Base-by-base conservation (phyloP, 2,888 invertebrate species). In the Rhaphigaster nebulosa region DNA sequence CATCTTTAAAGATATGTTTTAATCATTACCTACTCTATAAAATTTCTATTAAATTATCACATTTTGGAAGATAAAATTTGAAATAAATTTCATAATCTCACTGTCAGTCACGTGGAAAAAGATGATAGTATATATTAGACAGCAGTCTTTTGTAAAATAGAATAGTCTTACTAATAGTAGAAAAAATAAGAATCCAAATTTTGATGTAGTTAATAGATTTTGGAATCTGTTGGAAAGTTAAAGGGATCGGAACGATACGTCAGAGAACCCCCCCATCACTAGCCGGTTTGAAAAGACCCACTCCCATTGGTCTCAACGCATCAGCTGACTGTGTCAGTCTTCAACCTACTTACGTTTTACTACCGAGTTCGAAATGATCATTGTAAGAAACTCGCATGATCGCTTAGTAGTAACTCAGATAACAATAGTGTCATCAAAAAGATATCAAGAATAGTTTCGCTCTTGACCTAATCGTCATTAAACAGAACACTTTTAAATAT, bases 231-330 rank as follows among this genome's bases (percentile, higher is more conserved):
- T 45, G n/a, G 45, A 84, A 84, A 84, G 84, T 84, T 41, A n/a
- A n/a, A 10, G 5, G n/a, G n/a, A n/a, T n/a, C n/a, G n/a, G n/a
- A n/a, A n/a, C n/a, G n/a, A 41, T 50, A 84, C 84, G 84, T 45
- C 84, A 84, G 13, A 84, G 45, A 45, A 8, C 41, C 0, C 29
- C 26, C 41, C n/a, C 41, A 50, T 45, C 8, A 0, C 45, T 18
- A 45, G 84, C 84, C 84, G 45, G 84, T 84, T 84, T 84, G n/a
- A 84, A 45, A 84, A 84, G 84, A 10, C n/a, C 80, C n/a, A 41
- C 80, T 80, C 45, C 80, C 80, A 80, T 80, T 80, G 41, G 80
- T 38, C 45, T 45, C 13, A 0, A n/a, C 45, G 26, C 84, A 84
- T 84, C 84, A 84, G 84, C 84, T 84, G 84, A 84, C 45, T n/a